Base-by-base conservation (phyloP, 1,140 invertebrate species). In the Conus betulinus region DNA sequence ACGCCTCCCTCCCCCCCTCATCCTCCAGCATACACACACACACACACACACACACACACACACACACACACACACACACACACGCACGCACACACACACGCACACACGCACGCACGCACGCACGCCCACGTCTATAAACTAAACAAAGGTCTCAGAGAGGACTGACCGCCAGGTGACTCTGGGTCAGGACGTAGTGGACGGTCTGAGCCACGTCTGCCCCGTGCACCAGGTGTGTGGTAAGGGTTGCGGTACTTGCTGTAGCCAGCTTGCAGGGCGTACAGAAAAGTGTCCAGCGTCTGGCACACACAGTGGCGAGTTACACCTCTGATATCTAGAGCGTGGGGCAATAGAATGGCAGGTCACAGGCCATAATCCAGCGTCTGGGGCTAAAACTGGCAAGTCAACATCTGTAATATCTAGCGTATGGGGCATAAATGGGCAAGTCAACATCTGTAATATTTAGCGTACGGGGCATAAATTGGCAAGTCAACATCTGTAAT, bases 181-280 rank as follows among this genome's bases (percentile, higher is more conserved):
- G 98, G 93, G 97, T 98, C 25, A 99, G 96, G 95, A 99, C 97
- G 93, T 97, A 98, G 95, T 99, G 98, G 90, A 98, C 98, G 10
- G 98, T 98, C 95, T 99, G 98, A 39, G 98, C 97, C 0, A 99
- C 98, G 94, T 99, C 98, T 27, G 98, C 98, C 1, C 98, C 98
- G 93, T 99, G 98, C 52, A 98, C 95, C 93, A 99, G 98, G 95
- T 99, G n/a, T 99, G 95, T 99, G 98, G 96, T 99, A 99, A 0
- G 98, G 98, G 95, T 99, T 99, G 90, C 97, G 96, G 95, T 97
- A 97, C 93, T 96, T 96, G 89, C 94, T 95, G 91, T 96, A 96
- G 74, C 96, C 96, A 15, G 91, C 89, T 91, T 96, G 95, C 84
- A 96, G 88, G n/a, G 94, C 93, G 57, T 93, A 89, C 55, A 96